These are phyloP conservation scores for Aurelia coerulea DNA, from an alignment of 30 jellyfish, hydroid and myxozoan genomes.

Conservation along the genomic window DNA sequence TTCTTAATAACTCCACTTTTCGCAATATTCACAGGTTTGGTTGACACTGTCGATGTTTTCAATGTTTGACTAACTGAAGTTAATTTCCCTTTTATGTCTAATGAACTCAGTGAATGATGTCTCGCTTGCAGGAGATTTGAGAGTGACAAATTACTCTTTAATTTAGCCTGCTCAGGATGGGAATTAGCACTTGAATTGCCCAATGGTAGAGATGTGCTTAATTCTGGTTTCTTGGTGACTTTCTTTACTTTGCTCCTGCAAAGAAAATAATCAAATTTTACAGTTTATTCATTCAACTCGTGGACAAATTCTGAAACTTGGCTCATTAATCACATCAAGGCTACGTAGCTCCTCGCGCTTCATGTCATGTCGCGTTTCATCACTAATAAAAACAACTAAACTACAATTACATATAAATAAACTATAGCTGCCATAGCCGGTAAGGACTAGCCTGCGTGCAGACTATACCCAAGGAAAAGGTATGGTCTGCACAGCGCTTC, in stretches of 20 bases:
- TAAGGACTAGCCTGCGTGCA: too few species aligned
- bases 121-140: slow-evolving; percentile 11
- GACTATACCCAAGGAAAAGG: too few species aligned
- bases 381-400: too few species aligned
- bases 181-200: not conserved
- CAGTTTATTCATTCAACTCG: not conserved
- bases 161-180: slow-evolving; percentile 7
- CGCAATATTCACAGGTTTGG: not conserved
- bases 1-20: not conserved
- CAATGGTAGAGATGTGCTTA: slow-evolving; percentile 3
- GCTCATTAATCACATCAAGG: too few species aligned
- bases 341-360: too few species aligned
- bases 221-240: slow-evolving; percentile 38
- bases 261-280: not conserved
- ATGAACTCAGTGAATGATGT: not conserved
- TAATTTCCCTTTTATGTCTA: not conserved
- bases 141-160: slow-evolving; percentile 14
- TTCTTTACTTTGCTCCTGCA: slow-evolving; percentile 49
- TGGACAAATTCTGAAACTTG: too few species aligned
- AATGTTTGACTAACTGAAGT: not conserved
- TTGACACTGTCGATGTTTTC: not conserved
- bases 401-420: too few species aligned
- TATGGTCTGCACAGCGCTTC: too few species aligned
- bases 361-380: too few species aligned
- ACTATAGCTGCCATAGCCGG: too few species aligned